Base-by-base conservation (phyloP, 2,888 invertebrate species). In the Caenorhabditis drosophilae region DNA sequence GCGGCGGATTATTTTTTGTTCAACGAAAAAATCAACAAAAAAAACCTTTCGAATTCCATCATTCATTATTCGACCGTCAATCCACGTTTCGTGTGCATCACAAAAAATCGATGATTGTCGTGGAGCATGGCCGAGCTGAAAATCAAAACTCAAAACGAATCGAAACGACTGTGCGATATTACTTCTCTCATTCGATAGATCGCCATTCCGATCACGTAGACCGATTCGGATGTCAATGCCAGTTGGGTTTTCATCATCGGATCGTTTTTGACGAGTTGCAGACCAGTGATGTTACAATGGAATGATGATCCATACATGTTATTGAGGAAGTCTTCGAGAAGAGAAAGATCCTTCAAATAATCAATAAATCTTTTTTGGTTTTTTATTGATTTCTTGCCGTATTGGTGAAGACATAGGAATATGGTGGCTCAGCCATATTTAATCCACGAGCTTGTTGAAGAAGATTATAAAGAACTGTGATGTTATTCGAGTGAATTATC, bases 201-300 rank as follows among this genome's bases (percentile, higher is more conserved):
- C 2, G 79, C 73, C 44, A 63, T 73, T 26, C 80, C 80, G 36
- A 79, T 61, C 4, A 78, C 62, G 26, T 70, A 61, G 1, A 79
- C 75, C 9, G 80, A 73, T 62, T 82, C 80, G 27, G 77, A 68
- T 22, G 81, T 76, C 22, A 81, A 57, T 7, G 79, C 81, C 26
- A 81, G 56, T 47, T 79, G 75, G 0, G 79, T 77, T 74, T 80
- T 81, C 64, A 81, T 74, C 64, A 74, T 70, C n/a, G 81, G 81
- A 45, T 75, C 73, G 23, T 76, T 75, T 23, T 77, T 71, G 15
- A 79, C 77, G 26, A 82, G 44, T 45, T 78, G 80, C n/a, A 81
- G 56, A n/a, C 80, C 81, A 12, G 79, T 79, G 49, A 81, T 79
- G 47, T 81, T 81, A 48, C 81, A 81, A 36, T 76, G 77, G 41